Base-by-base conservation (phyloP, 2,888 invertebrate species). In the Drosophila nr. perissopoda region DNA sequence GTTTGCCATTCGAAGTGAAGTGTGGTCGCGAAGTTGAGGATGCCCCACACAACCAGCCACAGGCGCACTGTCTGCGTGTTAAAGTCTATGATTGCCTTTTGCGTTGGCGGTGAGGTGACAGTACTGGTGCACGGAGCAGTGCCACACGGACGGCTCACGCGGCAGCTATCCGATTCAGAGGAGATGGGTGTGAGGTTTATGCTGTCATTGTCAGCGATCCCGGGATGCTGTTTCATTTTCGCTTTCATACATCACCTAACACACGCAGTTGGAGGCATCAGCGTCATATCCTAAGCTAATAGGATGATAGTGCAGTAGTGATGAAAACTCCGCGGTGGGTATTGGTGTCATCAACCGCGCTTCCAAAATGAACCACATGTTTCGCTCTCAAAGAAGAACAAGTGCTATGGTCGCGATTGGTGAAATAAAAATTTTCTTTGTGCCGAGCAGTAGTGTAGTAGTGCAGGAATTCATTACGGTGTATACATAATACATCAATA, bases 201-300 rank as follows among this genome's bases (percentile, higher is more conserved):
- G 62, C 49, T 77, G 78, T 66, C 62, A 65, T 38, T 66, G 65
- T 29, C 57, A 78, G 57, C 46, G 61, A 36, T 70, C 27, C 63
- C 52, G 56, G 48, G 52, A 78, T 67, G 73, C 60, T 67, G 54
- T 81, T 70, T 66, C 34, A 53, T 33, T 71, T 76, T 57, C 59
- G 38, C 31, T 62, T 58, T 58, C 65, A 40, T 59, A 36, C 31
- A 53, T 29, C 7, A 52, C 51, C 34, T 67, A 40, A 76, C 38
- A 70, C 60, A 71, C 83, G 63, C 89, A 81, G 72, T 76, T 80
- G 89, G 87, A 76, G 87, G 71, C 64, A 78, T 69, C 72, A 78
- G 75, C 79, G 82, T 87, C 88, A 81, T 70, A 52, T 56, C 63
- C 58, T 56, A 36, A 40, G 31, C 48, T 62, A 29, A 31, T 54